phyloP scores from a whole-genome alignment of 92 coral and sea anemone genomes.

The Virgularia gustaviana region DNA sequence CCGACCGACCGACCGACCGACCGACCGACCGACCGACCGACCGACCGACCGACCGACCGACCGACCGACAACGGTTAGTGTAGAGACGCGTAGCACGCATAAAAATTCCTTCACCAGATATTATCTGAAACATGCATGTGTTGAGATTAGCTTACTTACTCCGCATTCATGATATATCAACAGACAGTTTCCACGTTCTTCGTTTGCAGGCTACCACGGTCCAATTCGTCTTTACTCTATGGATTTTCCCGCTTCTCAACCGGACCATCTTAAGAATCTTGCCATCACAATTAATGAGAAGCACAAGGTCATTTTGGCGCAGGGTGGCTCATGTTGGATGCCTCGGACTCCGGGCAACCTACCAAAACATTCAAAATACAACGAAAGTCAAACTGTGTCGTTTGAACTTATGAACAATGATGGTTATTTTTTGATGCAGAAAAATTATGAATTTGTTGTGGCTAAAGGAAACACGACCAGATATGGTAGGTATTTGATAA shows the following conservation, averaged over 20 bases:
- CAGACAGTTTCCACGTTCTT: too few species aligned
- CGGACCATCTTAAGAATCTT: constrained; percentile 54
- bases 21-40: too few species aligned
- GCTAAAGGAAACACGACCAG: constrained; percentile 38
- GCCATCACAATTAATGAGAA: constrained; percentile 46
- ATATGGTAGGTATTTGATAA: constrained; percentile 56
- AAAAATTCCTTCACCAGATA: too few species aligned
- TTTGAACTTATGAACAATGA: constrained; percentile 76
- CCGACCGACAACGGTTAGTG: too few species aligned
- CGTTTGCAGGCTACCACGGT: constrained; percentile 7
- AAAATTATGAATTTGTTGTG: constrained; percentile 49
- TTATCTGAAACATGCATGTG: too few species aligned
- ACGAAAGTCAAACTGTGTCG: constrained; percentile 61
- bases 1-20: too few species aligned
- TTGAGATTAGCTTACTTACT: too few species aligned
- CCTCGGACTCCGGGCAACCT: constrained; percentile 80
- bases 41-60: too few species aligned
- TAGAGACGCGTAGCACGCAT: too few species aligned
- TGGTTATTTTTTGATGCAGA: constrained; percentile 65
- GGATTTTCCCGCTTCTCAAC: constrained; percentile 61
- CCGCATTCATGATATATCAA: too few species aligned
- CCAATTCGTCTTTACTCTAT: constrained; percentile 57
- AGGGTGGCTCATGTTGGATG: constrained; percentile 67
- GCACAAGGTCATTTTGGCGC: constrained; percentile 51
- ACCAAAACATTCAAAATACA: constrained; percentile 60